These are phyloP conservation scores for Garra rufa DNA, from an alignment of 2,113 vertebrate species.

Conservation along the genomic window DNA sequence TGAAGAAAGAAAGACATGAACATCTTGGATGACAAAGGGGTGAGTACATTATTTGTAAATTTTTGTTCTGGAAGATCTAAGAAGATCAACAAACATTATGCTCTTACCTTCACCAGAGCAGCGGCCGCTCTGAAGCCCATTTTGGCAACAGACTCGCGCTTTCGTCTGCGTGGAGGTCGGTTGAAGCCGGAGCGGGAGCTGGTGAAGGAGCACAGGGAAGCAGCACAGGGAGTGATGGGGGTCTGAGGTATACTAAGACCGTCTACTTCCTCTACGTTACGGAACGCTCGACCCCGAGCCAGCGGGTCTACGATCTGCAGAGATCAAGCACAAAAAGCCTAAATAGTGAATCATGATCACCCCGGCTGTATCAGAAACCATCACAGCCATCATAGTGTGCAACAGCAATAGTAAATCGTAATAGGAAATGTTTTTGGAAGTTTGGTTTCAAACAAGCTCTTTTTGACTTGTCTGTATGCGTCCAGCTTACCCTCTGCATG, in stretches of 20 bases:
- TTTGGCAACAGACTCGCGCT: constrained; percentile 95
- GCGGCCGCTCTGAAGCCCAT: constrained; percentile 98
- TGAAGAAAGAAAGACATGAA: too few relatives aligned
- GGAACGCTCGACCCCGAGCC: constrained; percentile 93
- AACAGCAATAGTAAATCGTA: neutral
- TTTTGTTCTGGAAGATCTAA: too few relatives aligned
- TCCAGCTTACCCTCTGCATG: constrained; percentile 89
- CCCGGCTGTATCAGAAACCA: neutral
- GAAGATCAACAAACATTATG: too few relatives aligned
- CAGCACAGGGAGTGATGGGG: constrained; percentile 88
- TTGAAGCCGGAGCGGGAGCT: constrained; percentile 95
- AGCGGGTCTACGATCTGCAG: constrained; percentile 93
- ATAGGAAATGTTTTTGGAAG: neutral
- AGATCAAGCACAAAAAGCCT: neutral
- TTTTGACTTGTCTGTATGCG: neutral
- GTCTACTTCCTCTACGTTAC: constrained; percentile 88
- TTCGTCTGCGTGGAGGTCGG: constrained; percentile 87
- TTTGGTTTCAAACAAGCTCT: neutral
- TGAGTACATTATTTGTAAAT: too few relatives aligned
- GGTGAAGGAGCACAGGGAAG: constrained; percentile 95
- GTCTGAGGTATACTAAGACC: constrained; percentile 90
- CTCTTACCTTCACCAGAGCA: constrained; percentile 86
- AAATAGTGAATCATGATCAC: neutral
- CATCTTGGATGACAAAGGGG: too few relatives aligned
- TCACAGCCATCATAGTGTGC: neutral